Conservation (phyloP, 2,113 vertebrate genomes). For the Gobio gobio region DNA sequence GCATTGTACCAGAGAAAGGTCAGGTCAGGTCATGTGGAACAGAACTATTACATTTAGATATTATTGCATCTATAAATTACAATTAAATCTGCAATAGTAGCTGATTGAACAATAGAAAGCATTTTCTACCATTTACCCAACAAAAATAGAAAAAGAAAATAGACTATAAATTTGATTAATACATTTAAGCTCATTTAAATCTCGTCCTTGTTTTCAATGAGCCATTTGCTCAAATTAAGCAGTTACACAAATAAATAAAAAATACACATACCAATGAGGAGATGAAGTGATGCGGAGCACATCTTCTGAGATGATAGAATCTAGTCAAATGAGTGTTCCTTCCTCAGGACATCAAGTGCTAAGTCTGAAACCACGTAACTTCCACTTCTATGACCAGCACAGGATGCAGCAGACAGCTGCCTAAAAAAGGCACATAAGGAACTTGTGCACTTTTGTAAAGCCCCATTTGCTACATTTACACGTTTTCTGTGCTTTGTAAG, state of each 20-base stretch:
- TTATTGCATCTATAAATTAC: neutral
- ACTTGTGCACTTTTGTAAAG: slow-evolving; percentile 23
- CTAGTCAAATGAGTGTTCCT: slow-evolving; percentile 1
- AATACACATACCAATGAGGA: slow-evolving; percentile 9
- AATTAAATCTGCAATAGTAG: neutral
- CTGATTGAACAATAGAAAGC: neutral
- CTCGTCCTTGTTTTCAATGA: neutral
- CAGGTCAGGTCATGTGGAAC: neutral
- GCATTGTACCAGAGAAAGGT: slow-evolving; percentile 3
- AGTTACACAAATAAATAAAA: neutral
- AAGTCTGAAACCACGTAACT: slow-evolving; percentile 12
- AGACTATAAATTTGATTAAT: too few species aligned
- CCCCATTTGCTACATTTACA: neutral
- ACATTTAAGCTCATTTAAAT: neutral
- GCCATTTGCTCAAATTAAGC: neutral
- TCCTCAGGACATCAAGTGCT: neutral
- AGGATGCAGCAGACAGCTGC: slow-evolving; percentile 36
- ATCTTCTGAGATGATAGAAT: neutral
- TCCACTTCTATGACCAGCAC: slow-evolving; percentile 26
- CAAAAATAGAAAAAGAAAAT: neutral
- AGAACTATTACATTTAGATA: neutral
- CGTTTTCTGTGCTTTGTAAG: neutral
- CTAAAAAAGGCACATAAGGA: slow-evolving; percentile 27
- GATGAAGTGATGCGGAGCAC: neutral
- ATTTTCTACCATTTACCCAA: neutral